Conservation (phyloP, 1,140 invertebrate species). For the Brachionus sp. region DNA sequence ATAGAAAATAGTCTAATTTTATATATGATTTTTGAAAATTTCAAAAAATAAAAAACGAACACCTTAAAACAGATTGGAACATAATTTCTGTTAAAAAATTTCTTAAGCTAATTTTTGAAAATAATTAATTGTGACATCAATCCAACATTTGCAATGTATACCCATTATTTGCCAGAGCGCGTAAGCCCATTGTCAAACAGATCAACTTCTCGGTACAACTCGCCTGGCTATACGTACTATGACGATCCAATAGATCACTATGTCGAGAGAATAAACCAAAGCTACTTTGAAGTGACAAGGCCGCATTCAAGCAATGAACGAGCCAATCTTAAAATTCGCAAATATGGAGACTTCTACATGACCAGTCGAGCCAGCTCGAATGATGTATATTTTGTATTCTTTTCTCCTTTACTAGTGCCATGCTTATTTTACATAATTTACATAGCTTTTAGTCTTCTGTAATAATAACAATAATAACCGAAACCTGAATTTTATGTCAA, state of each 20-base stretch:
- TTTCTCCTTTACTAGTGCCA: neutral
- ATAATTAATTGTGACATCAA: neutral
- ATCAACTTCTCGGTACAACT: neutral
- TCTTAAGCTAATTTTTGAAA: neutral
- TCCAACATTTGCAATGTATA: neutral
- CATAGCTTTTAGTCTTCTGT: neutral
- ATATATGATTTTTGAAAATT: neutral
- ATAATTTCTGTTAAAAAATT: neutral
- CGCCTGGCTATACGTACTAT: neutral
- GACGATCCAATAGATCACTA: conserved; percentile 11
- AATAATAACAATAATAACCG: neutral
- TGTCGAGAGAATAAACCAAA: conserved; percentile 13
- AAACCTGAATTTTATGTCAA: conserved; percentile 9
- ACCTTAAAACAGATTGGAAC: neutral
- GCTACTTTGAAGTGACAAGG: neutral
- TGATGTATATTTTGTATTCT: conserved; percentile 8
- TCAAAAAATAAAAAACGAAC: neutral
- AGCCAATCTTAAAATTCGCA: neutral
- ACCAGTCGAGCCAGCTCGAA: neutral
- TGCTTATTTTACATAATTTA: neutral
- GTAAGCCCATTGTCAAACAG: neutral
- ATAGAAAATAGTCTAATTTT: neutral
- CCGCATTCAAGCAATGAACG: neutral
- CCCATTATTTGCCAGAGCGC: conserved; percentile 15
- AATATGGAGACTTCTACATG: conserved; percentile 25